Evolutionary conservation across 2,113 vertebrate genomes (phyloP), one percentile per base, ranked within the genome.

Genomic region (Pseudopodoces humilis): DNA sequence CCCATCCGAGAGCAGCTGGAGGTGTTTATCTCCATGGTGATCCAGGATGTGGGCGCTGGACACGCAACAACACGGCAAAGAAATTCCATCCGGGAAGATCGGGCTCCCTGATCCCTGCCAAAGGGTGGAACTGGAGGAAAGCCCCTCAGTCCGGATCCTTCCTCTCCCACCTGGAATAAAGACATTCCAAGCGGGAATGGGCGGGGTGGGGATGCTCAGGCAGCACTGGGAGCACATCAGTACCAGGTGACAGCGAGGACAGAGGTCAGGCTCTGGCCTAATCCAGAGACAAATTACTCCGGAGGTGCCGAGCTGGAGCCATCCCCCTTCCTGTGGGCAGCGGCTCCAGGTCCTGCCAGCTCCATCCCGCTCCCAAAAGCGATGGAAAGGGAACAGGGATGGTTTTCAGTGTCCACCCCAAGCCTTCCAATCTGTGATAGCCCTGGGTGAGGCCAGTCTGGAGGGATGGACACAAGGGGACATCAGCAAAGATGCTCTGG

Each of bases 231-330:
- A 83, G 47, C 58, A 31, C 84, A 59, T 78, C 49, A 47, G 5
- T 39, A 44, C 27, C 65, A 25, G 93, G 93, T 82, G 82, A 87
- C 17, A 4, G 84, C 1, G 1, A 46, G 87, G 93, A 81, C 92
- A 91, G 74, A 90, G 92, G 92, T 93, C 92, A 94, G 78, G 88
- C 78, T 91, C 84, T 52, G 47, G 11, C 74, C 87, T 96, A 93
- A 96, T 90, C 84, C 68, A 50, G 82, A 1, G 7, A 95, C 96
- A 96, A 96, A 96, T 95, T 60, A 82, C 30, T 62, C 83, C 1
- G 0, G 70, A 60, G 90, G 75, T 53, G 74, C 65, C 0, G 8
- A 2, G 4, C 22, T 1, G 5, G 72, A 85, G 70, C 44, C 23
- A 0, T 6, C 9, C 58, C 58, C 84, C 30, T 25, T 28, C 69